These are phyloP conservation scores for Nixonia krombeini DNA, from an alignment of 1,140 invertebrate genomes.

Conservation along the genomic window DNA sequence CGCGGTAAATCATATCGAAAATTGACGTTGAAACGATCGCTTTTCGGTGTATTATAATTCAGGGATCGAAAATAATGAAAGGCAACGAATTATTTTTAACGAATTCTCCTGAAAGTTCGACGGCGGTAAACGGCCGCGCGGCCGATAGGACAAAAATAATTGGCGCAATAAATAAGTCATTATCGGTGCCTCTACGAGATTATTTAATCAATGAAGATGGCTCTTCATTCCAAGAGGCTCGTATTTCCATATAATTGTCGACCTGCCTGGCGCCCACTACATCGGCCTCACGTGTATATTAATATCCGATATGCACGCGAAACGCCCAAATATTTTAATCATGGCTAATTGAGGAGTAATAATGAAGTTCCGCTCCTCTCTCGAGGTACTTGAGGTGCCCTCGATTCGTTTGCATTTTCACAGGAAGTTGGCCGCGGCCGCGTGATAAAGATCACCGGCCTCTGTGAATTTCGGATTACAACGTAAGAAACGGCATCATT, in stretches of 20 bases:
- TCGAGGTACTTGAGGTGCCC: constrained; percentile 41
- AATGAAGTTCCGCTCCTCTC: constrained; percentile 67
- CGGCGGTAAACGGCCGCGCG: constrained; percentile 45
- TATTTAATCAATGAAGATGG: constrained; percentile 69
- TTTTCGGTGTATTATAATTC: too few relatives aligned
- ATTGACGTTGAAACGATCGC: too few relatives aligned
- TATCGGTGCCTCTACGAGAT: constrained; percentile 61
- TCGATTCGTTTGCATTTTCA: constrained; percentile 52
- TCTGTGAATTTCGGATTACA: too few relatives aligned
- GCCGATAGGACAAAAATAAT: constrained; percentile 65
- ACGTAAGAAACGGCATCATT: too few relatives aligned
- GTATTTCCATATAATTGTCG: constrained; percentile 69
- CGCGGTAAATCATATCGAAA: too few relatives aligned
- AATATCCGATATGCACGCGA: constrained; percentile 70
- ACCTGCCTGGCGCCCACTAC: constrained; percentile 44
- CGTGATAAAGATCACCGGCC: constrained; percentile 40
- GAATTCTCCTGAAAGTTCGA: constrained; percentile 48
- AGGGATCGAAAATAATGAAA: too few relatives aligned
- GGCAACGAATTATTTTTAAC: constrained; percentile 45
- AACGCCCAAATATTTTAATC: constrained; percentile 72
- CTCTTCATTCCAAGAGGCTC: constrained; percentile 59
- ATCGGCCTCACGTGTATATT: constrained; percentile 64
- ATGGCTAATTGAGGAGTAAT: constrained; percentile 72
- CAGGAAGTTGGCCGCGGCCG: constrained; percentile 38
- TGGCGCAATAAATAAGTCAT: constrained; percentile 71